Percentiles rank a stretch among this genome's conserved stretches.
phyloP scores from a whole-genome alignment of 1,140 invertebrate genomes.

The Oppia nitens region DNA sequence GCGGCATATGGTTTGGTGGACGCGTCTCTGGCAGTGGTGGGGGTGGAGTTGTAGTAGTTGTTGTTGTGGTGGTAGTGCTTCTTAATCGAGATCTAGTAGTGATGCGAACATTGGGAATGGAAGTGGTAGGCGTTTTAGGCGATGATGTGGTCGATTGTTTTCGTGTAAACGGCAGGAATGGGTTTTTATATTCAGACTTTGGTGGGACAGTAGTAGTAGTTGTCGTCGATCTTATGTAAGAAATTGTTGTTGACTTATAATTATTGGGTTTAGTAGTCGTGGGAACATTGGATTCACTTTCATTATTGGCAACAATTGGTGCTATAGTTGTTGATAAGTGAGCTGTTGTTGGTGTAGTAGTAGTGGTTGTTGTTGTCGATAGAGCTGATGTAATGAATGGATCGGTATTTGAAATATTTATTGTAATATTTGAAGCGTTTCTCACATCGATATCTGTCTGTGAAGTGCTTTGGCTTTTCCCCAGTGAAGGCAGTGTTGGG shows the following conservation, averaged over 20 bases:
- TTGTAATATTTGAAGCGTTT: not conserved
- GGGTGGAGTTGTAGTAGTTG: not conserved
- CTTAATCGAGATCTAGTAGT: constrained; percentile 3
- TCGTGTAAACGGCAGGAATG: not conserved
- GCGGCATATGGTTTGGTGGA: not conserved
- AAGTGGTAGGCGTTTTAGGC: constrained; percentile 14
- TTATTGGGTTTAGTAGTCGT: not conserved
- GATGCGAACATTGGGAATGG: not conserved
- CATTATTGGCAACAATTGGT: no score
- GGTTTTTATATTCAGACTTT: not conserved
- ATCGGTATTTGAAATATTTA: not conserved
- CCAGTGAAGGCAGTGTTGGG: not conserved
- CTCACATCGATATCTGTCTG: not conserved
- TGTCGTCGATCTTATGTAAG: not conserved
- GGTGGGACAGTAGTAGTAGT: not conserved
- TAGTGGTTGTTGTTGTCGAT: not conserved
- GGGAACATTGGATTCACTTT: not conserved
- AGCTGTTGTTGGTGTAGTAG: not conserved
- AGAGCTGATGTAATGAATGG: not conserved
- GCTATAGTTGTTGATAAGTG: not conserved
- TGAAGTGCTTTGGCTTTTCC: not conserved
- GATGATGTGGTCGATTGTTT: constrained; percentile 18
- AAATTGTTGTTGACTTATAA: not conserved
- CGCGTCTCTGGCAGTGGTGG: not conserved
- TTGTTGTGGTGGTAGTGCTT: not conserved